A percentile compares a stretch with the other conserved stretches of the same genome.
phyloP scores from a whole-genome alignment of 2,113 vertebrate genomes.

The Nettapus auritus region DNA sequence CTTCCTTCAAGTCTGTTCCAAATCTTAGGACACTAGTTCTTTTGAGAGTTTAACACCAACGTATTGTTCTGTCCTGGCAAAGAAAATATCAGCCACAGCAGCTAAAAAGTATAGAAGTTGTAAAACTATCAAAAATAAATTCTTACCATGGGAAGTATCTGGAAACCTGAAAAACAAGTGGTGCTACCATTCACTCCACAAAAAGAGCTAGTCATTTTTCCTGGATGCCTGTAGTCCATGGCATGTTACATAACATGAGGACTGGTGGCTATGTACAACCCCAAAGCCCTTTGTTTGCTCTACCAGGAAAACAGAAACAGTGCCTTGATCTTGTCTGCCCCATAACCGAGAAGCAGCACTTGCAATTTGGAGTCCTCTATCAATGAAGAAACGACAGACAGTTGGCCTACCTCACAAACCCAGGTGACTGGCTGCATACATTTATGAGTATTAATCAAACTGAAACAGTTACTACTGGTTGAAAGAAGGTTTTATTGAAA shows the following conservation, averaged over 20 bases:
- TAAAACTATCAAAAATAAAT: neutral
- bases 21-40: neutral
- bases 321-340: neutral
- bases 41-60: neutral
- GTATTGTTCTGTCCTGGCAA: neutral
- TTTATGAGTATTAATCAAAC: neutral
- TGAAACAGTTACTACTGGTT: neutral
- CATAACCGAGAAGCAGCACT: neutral
- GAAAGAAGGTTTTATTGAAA: neutral
- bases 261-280: neutral
- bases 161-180: neutral
- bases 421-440: neutral
- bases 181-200: neutral
- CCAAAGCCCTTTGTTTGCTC: neutral
- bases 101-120: neutral
- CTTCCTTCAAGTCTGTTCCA: neutral
- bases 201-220: neutral
- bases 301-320: neutral
- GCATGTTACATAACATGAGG: neutral
- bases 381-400: neutral
- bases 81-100: neutral
- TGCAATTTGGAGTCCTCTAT: neutral
- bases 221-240: rapidly evolving
- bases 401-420: neutral
- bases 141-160: neutral